A percentile compares a stretch with the other conserved stretches of the same genome.
These are phyloP conservation scores for Drosophila truncata DNA, from an alignment of 1,140 invertebrate genomes.

Conservation along the genomic window DNA sequence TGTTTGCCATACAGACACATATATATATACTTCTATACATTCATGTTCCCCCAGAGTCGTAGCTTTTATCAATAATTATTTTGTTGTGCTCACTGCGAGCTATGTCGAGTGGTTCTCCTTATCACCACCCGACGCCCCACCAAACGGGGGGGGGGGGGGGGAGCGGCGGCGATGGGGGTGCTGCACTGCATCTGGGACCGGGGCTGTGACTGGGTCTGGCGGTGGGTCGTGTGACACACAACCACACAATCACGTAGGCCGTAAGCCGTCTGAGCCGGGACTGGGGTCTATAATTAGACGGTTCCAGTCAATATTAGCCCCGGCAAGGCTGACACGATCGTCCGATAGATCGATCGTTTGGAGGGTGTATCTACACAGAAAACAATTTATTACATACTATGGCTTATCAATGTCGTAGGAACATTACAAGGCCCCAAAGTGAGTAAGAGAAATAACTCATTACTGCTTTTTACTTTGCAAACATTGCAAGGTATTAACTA, in stretches of 20 bases:
- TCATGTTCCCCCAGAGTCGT: slow-evolving; percentile 22
- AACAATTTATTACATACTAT: neutral
- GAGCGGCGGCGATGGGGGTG: neutral
- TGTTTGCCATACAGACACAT: slow-evolving; percentile 62
- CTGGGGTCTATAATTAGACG: slow-evolving; percentile 68
- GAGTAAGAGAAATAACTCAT: neutral
- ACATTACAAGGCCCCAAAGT: slow-evolving; percentile 1
- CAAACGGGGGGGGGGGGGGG: neutral
- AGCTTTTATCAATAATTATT: slow-evolving; percentile 83
- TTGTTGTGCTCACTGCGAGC: slow-evolving; percentile 76
- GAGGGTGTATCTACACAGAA: slow-evolving; percentile 18
- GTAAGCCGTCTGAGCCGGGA: slow-evolving; percentile 24
- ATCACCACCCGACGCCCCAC: slow-evolving; percentile 62
- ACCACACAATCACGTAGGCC: slow-evolving; percentile 73
- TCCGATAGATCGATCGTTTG: slow-evolving; percentile 19
- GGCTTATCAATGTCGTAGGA: neutral
- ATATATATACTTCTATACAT: neutral
- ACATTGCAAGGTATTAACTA: no score
- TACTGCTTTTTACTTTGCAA: neutral
- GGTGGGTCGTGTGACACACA: slow-evolving; percentile 76
- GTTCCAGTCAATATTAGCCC: slow-evolving; percentile 45
- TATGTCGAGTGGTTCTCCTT: slow-evolving; percentile 61
- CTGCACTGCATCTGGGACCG: slow-evolving; percentile 33
- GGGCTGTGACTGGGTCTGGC: slow-evolving; percentile 2
- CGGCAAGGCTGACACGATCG: slow-evolving; percentile 56